Evolutionary conservation across 2,888 invertebrate genomes (phyloP).

Genomic region (Synanthedon myopaeformis): DNA sequence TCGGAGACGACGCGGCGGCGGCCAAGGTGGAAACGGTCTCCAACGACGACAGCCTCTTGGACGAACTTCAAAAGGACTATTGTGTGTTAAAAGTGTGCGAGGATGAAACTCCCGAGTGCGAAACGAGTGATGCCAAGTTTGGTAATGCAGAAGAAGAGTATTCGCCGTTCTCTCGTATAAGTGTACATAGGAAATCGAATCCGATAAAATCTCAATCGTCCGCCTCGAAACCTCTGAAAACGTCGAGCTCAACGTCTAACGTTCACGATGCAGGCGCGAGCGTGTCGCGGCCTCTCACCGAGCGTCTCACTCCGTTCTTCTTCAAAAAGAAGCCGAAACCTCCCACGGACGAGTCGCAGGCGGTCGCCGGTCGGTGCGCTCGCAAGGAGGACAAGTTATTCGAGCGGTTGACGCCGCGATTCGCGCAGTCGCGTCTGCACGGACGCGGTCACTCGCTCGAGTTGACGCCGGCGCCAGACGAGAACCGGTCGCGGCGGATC

Average conservation of each 20-base stretch:
- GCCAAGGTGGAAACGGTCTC: conserved; percentile 28
- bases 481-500: conserved; percentile 34
- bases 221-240: conserved; percentile 40
- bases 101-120: conserved; percentile 26
- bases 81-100: conserved; percentile 55
- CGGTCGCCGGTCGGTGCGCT: conserved; percentile 18
- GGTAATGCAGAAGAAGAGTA: conserved; percentile 21
- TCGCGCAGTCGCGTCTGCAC: conserved; percentile 54
- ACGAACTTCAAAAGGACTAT: conserved; percentile 54
- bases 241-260: conserved; percentile 58
- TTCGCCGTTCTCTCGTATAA: conserved; percentile 49
- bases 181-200: conserved; percentile 58
- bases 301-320: conserved; percentile 59
- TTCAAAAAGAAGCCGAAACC: conserved; percentile 55
- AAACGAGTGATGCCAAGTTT: conserved; percentile 12
- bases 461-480: conserved; percentile 30
- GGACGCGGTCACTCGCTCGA: conserved; percentile 58
- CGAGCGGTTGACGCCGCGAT: conserved; percentile 55
- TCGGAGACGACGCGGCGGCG: conserved; percentile 8
- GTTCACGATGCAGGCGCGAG: conserved; percentile 48
- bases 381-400: conserved; percentile 54
- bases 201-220: conserved; percentile 46
- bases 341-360: conserved; percentile 25
- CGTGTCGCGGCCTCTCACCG: conserved; percentile 45
- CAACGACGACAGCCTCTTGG: conserved; percentile 55